Evolutionary conservation across 2,888 invertebrate genomes (phyloP).

Genomic region (Hirtodrosophila confusa): DNA sequence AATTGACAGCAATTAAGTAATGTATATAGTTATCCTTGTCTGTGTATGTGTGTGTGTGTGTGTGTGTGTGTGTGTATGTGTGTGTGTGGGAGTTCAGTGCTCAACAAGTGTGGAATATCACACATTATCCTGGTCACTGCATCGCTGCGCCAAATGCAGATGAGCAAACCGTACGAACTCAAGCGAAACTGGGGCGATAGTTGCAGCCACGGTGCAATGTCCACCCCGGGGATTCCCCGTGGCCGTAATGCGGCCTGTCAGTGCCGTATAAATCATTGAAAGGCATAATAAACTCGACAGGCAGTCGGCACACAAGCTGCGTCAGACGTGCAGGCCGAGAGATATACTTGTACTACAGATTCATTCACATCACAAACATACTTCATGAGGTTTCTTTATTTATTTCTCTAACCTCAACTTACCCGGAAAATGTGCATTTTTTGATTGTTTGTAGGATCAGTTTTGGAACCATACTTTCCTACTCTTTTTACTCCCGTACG

Average conservation of each 20-base stretch:
- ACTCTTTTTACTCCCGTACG: no score
- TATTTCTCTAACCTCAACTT: no score
- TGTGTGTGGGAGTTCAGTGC: slow-evolving; percentile 9
- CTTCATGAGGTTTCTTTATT: no score
- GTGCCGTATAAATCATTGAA: slow-evolving; percentile 61
- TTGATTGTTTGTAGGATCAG: no score
- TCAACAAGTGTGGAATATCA: slow-evolving; percentile 48
- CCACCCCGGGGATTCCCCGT: slow-evolving; percentile 22
- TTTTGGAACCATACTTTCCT: no score
- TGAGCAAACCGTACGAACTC: slow-evolving; percentile 28
- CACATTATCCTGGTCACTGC: slow-evolving; percentile 11
- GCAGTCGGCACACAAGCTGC: slow-evolving; percentile 35
- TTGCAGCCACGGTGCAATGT: slow-evolving; percentile 19
- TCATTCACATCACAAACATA: neutral
- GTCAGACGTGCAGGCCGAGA: slow-evolving; percentile 17
- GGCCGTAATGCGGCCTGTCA: slow-evolving; percentile 50
- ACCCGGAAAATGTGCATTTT: no score
- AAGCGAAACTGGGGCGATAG: slow-evolving; percentile 39
- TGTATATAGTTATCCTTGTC: neutral
- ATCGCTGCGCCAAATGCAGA: slow-evolving; percentile 33
- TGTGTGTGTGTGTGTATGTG: neutral
- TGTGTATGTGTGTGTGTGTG: neutral
- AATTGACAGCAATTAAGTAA: slow-evolving; percentile 13
- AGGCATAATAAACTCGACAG: slow-evolving; percentile 65
- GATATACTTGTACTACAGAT: slow-evolving; percentile 14